Conservation (phyloP, 2,888 invertebrate genomes). For the Salticus scenicus region DNA sequence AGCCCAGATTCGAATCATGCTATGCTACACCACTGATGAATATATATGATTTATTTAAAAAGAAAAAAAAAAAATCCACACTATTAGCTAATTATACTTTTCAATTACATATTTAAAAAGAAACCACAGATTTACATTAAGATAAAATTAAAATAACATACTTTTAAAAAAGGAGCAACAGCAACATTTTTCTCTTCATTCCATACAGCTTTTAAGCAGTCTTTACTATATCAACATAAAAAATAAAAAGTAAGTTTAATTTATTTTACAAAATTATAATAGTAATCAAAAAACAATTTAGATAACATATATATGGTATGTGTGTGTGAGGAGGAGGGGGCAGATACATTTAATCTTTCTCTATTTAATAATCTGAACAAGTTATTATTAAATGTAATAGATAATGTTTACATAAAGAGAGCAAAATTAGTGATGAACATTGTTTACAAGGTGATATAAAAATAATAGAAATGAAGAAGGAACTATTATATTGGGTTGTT, state of each 20-base stretch:
- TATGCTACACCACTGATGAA: too few relatives aligned
- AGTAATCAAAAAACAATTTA: too few relatives aligned
- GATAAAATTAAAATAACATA: slow-evolving; percentile 11
- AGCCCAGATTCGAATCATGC: not conserved
- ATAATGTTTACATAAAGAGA: too few relatives aligned
- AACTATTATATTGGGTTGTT: too few relatives aligned
- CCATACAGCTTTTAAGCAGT: slow-evolving; percentile 58
- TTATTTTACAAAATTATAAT: not conserved
- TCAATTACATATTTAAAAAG: too few relatives aligned
- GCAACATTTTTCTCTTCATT: slow-evolving; percentile 33
- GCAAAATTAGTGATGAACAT: too few relatives aligned
- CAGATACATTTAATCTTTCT: not conserved
- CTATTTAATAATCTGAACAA: not conserved
- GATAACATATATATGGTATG: too few relatives aligned
- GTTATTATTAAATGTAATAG: not conserved
- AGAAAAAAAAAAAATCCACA: not conserved
- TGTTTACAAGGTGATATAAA: too few relatives aligned
- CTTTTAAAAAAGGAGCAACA: slow-evolving; percentile 43
- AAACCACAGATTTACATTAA: too few relatives aligned
- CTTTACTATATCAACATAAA: slow-evolving; percentile 27
- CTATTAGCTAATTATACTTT: not conserved
- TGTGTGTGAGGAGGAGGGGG: not conserved
- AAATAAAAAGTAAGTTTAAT: not conserved
- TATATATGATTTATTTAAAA: too few relatives aligned
- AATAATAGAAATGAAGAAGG: too few relatives aligned